phyloP scores from a whole-genome alignment of 2,797 vertebrate genomes.

The Sebastes jordani region DNA sequence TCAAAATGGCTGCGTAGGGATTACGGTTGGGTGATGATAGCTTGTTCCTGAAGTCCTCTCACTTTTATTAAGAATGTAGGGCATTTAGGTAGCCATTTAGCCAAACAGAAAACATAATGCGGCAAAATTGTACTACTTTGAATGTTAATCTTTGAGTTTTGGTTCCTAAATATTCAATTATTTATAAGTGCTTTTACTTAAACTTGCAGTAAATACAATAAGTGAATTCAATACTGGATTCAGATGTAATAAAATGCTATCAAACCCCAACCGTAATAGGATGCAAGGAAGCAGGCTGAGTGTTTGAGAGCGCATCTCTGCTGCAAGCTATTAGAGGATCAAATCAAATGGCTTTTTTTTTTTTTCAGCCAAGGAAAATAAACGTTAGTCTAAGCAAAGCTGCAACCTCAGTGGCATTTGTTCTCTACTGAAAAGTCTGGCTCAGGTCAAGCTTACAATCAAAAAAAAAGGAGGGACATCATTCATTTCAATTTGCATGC shows the following conservation, averaged over 20 bases:
- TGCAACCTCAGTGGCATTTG: constrained; percentile 17
- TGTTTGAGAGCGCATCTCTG: constrained; percentile 35
- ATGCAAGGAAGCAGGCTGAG: constrained; percentile 41
- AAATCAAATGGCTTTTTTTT: constrained; percentile 11
- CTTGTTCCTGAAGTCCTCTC: background rate
- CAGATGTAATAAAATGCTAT: background rate
- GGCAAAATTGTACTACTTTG: background rate
- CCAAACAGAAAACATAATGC: background rate
- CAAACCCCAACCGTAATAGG: constrained; percentile 49
- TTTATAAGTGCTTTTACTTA: background rate
- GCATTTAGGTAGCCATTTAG: background rate
- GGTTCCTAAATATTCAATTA: background rate
- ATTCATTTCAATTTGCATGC: constrained; percentile 60
- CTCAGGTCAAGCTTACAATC: constrained; percentile 37
- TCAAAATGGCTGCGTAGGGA: constrained; percentile 13
- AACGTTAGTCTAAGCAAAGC: constrained; percentile 59
- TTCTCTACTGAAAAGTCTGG: constrained; percentile 12
- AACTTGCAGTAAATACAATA: background rate
- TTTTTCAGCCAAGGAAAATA: constrained; percentile 38
- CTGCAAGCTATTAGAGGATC: constrained; percentile 32
- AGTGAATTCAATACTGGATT: background rate
- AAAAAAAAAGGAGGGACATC: constrained; percentile 10
- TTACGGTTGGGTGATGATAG: constrained; percentile 48
- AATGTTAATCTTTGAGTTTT: background rate
- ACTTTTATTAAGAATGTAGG: background rate